phyloP scores from a whole-genome alignment of 2,888 invertebrate species.

The Cryptocheilus praepositus region DNA sequence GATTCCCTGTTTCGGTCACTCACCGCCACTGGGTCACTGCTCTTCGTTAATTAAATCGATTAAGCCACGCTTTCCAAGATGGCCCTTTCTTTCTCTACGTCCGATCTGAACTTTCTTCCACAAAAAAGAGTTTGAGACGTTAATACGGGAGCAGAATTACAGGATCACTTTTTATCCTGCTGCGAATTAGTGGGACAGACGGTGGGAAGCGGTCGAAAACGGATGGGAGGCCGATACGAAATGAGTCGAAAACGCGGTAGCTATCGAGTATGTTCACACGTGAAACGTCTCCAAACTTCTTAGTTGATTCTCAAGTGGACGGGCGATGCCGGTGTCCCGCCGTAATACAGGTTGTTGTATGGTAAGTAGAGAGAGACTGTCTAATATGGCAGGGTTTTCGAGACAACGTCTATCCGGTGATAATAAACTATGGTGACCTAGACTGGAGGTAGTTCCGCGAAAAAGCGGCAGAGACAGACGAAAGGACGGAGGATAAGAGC shows the following conservation, averaged over 20 bases:
- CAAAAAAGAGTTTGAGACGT: too few species aligned
- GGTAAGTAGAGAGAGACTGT: too few species aligned
- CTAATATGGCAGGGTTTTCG: too few species aligned
- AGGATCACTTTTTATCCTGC: conserved; percentile 1
- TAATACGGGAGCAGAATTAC: too few species aligned
- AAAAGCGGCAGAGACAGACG: background rate
- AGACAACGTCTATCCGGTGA: background rate
- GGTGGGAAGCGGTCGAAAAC: background rate
- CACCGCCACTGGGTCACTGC: conserved; percentile 34
- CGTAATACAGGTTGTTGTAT: too few species aligned
- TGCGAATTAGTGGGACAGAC: background rate
- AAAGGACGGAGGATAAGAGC: background rate
- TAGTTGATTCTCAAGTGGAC: too few species aligned
- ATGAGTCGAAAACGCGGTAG: too few species aligned
- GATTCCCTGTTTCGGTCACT: conserved; percentile 44
- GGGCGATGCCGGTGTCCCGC: too few species aligned
- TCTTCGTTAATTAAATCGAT: conserved; percentile 61
- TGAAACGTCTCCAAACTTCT: too few species aligned
- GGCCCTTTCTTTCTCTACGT: conserved; percentile 19
- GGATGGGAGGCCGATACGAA: too few species aligned
- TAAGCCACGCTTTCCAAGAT: conserved; percentile 39
- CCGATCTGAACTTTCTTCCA: background rate
- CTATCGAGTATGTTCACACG: too few species aligned
- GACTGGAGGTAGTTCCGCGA: background rate
- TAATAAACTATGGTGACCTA: conserved; percentile 6